Evolutionary conservation across 2,113 vertebrate genomes (phyloP), one percentile per base, ranked within the genome.

Genomic region (Nipponia nippon): DNA sequence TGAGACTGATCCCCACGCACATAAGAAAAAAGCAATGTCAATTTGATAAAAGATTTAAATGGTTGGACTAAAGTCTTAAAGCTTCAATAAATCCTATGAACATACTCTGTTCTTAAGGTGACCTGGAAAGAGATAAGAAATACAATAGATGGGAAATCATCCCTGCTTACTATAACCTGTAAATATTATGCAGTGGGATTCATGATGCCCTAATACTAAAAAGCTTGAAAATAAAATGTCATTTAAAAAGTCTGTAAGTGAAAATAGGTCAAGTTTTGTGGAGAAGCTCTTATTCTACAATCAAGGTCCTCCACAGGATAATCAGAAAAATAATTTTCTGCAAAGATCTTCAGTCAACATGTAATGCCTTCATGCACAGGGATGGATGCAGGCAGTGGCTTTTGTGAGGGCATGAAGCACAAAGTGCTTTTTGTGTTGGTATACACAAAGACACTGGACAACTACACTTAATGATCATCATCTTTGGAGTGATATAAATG

Each of bases 301-400:
- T 5, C 17, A 66, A 70, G 7, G 6, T 42, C 13, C 32, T 73
- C 49, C 32, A 52, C 7, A 21, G 16, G 8, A 22, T 25, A 50
- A 42, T 10, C 6, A 49, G 29, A 32, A 76, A 77, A 63, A 14
- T 4, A 29, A 3, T 47, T 30, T 27, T 22, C 34, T 67, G 9
- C 19, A n/a, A 84, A 89, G 53, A 18, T 36, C 17, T 29, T 29
- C 26, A 59, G 30, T 30, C 26, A 21, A 12, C 18, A n/a, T 5
- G 0, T 38, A 36, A 58, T 7, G 20, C 8, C 30, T 85, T 66
- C 3, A 1, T 4, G 11, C 30, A 53, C 0, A 46, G 18, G 34
- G 18, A 8, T 71, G 42, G 30, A 56, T 3, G 5, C 0, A 8
- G 5, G 21, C 23, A 62, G 22, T 4, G 6, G 1, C 18, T 53